Conservation (phyloP, 2,888 invertebrate species). For the Drosophila peninsularis region DNA sequence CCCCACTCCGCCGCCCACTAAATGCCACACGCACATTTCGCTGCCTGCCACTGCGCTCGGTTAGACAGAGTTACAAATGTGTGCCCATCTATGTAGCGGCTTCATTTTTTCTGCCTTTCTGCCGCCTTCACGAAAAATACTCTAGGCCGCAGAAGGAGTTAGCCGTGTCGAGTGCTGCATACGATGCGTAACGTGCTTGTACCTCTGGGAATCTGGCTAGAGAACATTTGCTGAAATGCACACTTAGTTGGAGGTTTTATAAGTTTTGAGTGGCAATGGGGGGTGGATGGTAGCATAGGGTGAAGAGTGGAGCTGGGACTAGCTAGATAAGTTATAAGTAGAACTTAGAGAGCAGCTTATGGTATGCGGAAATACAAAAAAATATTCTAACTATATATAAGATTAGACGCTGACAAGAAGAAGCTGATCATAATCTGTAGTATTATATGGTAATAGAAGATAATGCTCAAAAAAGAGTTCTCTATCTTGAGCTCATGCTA, state of each 20-base stretch:
- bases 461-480: too few relatives aligned
- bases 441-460: too few relatives aligned
- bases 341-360: not conserved
- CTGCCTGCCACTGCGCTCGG: conserved; percentile 63
- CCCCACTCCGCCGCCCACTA: conserved; percentile 48
- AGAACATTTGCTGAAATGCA: not conserved
- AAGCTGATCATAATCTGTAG: too few relatives aligned
- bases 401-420: too few relatives aligned
- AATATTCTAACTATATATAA: too few relatives aligned
- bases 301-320: not conserved
- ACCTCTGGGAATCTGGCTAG: not conserved
- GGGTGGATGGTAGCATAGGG: not conserved
- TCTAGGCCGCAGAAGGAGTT: conserved; percentile 18
- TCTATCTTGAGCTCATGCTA: too few relatives aligned
- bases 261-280: not conserved
- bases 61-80: conserved; percentile 79
- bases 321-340: not conserved
- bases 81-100: conserved; percentile 47
- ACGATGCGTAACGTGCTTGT: conserved; percentile 7
- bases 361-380: too few relatives aligned
- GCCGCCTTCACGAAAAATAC: conserved; percentile 29
- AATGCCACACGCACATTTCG: conserved; percentile 78
- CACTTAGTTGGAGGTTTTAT: not conserved
- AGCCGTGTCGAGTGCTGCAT: not conserved
- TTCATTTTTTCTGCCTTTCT: conserved; percentile 9